A percentile compares a stretch with the other conserved stretches of the same genome.
phyloP scores from a whole-genome alignment of 2,113 vertebrate genomes.

The Rallus limicola region DNA sequence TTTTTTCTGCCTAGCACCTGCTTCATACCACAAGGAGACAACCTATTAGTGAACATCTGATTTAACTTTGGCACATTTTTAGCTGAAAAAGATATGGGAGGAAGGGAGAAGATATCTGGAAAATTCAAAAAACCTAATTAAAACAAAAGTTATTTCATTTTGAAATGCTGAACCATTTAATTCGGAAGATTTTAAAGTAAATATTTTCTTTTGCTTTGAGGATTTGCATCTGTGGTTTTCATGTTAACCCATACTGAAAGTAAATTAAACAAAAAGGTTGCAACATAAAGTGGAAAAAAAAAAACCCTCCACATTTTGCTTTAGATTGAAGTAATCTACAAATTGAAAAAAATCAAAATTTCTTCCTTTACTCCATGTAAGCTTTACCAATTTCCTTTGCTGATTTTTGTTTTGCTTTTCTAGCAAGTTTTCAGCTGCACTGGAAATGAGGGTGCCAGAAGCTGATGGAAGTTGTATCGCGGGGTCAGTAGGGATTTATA shows the following conservation, averaged over 20 bases:
- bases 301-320: neutral
- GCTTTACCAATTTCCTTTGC: neutral
- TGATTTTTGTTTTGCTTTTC: neutral
- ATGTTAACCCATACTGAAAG: accelerated
- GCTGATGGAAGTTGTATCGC: neutral
- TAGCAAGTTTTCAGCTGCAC: neutral
- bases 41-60: neutral
- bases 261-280: neutral
- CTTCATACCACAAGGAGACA: neutral
- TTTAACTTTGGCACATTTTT: neutral
- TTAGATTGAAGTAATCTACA: neutral
- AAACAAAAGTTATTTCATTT: neutral
- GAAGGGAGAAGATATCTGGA: neutral
- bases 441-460: neutral
- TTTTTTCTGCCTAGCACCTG: neutral
- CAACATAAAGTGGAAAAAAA: neutral
- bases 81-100: neutral
- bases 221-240: neutral
- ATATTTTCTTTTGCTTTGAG: neutral
- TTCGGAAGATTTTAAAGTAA: neutral
- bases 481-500: neutral
- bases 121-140: neutral
- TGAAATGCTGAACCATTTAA: neutral
- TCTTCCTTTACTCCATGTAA: neutral
- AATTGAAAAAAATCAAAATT: neutral